phyloP scores from a whole-genome alignment of 2,113 vertebrate genomes.

The Hemibagrus wyckioides region DNA sequence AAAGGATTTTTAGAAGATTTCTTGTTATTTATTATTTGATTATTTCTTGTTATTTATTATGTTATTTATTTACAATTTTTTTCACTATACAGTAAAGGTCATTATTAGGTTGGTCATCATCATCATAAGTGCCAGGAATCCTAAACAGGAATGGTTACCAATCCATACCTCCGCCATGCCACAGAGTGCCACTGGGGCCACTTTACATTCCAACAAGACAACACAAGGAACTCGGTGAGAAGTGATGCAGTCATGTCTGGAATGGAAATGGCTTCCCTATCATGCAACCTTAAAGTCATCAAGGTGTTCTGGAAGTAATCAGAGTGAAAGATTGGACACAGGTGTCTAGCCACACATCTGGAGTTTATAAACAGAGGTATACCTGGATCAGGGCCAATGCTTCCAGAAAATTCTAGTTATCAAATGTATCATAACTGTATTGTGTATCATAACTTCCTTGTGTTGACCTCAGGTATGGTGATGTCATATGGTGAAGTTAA shows the following conservation, averaged over 20 bases:
- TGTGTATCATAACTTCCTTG: background rate
- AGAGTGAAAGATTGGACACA: background rate
- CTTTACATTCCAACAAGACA: constrained; percentile 10
- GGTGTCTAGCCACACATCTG: background rate
- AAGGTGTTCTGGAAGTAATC: background rate
- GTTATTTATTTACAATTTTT: no score
- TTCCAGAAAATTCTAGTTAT: background rate
- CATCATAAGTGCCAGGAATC: background rate
- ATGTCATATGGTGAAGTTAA: background rate
- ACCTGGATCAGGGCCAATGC: background rate
- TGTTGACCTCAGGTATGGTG: background rate
- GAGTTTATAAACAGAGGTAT: background rate
- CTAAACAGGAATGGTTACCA: background rate
- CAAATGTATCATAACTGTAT: background rate
- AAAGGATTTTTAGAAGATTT: no score
- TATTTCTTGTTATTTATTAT: no score
- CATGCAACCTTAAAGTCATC: background rate
- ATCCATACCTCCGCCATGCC: background rate
- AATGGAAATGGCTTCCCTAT: constrained; percentile 12
- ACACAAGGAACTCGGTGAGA: background rate
- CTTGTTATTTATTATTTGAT: no score
- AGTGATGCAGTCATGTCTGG: background rate
- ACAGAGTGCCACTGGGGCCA: background rate
- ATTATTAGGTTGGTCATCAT: background rate
- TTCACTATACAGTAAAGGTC: background rate